A percentile compares a stretch with the other conserved stretches of the same genome.
Evolutionary conservation across 2,797 vertebrate species (phyloP).

Genomic region (Mallotus villosus): DNA sequence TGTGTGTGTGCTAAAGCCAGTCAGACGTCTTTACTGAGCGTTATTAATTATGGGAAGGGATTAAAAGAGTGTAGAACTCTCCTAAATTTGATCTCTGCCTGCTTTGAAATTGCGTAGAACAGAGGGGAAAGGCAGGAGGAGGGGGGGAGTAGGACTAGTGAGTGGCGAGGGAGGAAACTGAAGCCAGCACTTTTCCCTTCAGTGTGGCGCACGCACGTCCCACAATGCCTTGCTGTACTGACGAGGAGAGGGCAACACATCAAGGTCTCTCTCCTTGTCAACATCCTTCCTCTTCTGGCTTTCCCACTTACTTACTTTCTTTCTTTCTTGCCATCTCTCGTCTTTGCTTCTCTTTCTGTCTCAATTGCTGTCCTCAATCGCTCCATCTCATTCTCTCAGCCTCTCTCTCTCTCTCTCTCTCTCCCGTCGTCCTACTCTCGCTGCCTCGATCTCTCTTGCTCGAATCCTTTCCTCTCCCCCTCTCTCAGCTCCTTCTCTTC

Average conservation of each 20-base stretch:
- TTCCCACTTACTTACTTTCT: not conserved
- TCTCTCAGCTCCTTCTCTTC: not conserved
- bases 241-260: not conserved
- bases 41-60: conserved; percentile 72
- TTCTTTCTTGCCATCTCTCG: not conserved
- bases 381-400: conserved; percentile 1
- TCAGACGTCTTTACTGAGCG: conserved; percentile 36
- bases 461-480: not conserved
- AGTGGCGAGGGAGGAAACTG: conserved; percentile 26
- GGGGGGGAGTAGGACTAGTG: not conserved
- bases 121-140: conserved; percentile 6
- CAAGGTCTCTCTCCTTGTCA: conserved; percentile 1
- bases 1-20: no score
- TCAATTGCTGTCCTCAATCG: not conserved
- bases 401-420: not conserved
- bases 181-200: conserved; percentile 33
- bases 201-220: conserved; percentile 34
- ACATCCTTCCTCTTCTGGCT: conserved; percentile 9
- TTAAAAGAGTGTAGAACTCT: conserved; percentile 45
- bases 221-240: conserved; percentile 13
- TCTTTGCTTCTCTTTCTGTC: not conserved
- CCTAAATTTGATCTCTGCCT: conserved; percentile 12
- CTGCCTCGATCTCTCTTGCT: conserved; percentile 1
- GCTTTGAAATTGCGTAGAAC: conserved; percentile 17
- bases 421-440: no score